Conservation (phyloP, 2,888 invertebrate genomes). For the Eupeodes latifasciatus region DNA sequence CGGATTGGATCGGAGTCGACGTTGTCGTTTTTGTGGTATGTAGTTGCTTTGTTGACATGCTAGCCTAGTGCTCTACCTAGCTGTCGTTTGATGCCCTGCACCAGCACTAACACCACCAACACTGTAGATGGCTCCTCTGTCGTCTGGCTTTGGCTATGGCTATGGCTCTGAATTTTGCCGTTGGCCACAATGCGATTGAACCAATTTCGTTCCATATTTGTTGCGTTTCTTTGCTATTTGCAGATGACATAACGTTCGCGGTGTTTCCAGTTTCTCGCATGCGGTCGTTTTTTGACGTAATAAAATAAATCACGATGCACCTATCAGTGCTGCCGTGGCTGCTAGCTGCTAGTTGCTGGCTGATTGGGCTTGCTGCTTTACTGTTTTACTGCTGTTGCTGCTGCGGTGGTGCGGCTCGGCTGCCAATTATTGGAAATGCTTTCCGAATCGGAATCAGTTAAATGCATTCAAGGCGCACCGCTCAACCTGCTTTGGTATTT, state of each 20-base stretch:
- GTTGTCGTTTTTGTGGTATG: constrained; percentile 56
- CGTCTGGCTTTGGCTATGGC: constrained; percentile 36
- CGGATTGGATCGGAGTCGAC: constrained; percentile 20
- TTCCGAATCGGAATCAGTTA: constrained; percentile 74
- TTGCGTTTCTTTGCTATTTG: constrained; percentile 76
- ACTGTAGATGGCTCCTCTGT: constrained; percentile 53
- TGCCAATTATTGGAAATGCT: constrained; percentile 76
- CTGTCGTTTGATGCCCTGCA: constrained; percentile 57
- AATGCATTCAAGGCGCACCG: constrained; percentile 41
- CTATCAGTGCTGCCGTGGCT: constrained; percentile 53
- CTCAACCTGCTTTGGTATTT: constrained; percentile 35
- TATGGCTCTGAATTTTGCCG: constrained; percentile 50
- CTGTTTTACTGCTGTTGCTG: background rate
- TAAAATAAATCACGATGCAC: constrained; percentile 76
- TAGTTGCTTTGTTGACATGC: constrained; percentile 75
- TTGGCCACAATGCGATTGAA: constrained; percentile 71
- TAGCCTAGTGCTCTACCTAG: constrained; percentile 78
- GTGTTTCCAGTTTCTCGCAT: constrained; percentile 75
- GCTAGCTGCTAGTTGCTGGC: background rate
- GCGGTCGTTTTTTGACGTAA: constrained; percentile 72
- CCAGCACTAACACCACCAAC: constrained; percentile 31
- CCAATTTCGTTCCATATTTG: constrained; percentile 75
- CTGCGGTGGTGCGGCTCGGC: constrained; percentile 10
- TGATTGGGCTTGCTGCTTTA: background rate
- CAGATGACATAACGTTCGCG: constrained; percentile 76